phyloP scores from a whole-genome alignment of 2,888 invertebrate genomes.

The Calameuta pallipes region DNA sequence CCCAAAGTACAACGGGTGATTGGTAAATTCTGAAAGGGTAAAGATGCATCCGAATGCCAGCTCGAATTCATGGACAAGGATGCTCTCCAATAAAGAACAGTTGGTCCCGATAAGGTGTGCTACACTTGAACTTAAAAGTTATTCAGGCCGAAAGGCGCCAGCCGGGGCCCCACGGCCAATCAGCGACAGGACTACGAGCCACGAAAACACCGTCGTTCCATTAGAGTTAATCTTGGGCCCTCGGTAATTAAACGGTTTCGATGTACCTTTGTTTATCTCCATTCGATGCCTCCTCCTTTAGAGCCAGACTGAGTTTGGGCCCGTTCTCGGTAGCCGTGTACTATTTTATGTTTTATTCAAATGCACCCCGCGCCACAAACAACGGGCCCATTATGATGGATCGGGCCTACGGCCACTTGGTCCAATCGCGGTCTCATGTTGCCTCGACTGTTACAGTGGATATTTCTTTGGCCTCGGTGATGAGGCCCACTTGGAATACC shows the following conservation, averaged over 20 bases:
- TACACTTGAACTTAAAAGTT: slow-evolving; percentile 25
- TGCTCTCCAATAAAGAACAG: slow-evolving; percentile 7
- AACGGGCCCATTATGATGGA: background rate
- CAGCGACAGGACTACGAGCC: slow-evolving; percentile 15
- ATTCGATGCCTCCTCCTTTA: slow-evolving; percentile 27
- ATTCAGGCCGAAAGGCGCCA: slow-evolving; percentile 37
- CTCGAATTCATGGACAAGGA: background rate
- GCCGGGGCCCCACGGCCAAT: slow-evolving; percentile 20
- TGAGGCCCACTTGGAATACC: background rate
- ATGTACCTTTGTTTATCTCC: slow-evolving; percentile 57
- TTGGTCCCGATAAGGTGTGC: slow-evolving; percentile 7
- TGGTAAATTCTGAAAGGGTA: background rate
- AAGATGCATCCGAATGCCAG: background rate
- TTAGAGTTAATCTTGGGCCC: slow-evolving; percentile 58
- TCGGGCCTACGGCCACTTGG: background rate
- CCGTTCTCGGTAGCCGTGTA: slow-evolving; percentile 33
- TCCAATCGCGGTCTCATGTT: background rate
- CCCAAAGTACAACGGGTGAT: background rate
- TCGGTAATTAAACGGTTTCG: slow-evolving; percentile 61
- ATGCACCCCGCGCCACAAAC: background rate
- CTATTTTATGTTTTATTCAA: slow-evolving; percentile 10
- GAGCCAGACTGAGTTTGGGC: slow-evolving; percentile 12
- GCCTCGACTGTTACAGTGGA: background rate
- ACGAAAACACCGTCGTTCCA: slow-evolving; percentile 47
- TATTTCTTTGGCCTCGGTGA: background rate